A percentile compares a stretch with the other conserved stretches of the same genome.
phyloP scores from a whole-genome alignment of 2,797 vertebrate genomes.

The Pelochelys cantorii region DNA sequence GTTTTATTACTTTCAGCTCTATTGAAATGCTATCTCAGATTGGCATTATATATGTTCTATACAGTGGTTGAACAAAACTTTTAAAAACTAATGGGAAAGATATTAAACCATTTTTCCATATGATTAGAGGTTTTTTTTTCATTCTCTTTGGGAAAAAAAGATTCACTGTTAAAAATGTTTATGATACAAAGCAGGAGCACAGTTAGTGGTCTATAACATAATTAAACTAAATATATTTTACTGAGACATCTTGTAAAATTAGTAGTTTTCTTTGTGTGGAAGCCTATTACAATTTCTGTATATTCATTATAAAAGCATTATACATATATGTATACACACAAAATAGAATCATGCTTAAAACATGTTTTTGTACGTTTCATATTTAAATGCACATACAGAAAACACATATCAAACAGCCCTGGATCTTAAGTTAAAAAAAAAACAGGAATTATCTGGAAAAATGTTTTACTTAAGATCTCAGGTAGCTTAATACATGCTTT shows the following conservation, averaged over 20 bases:
- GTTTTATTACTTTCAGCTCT: slow-evolving; percentile 1
- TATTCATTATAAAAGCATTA: background rate
- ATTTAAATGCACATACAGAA: background rate
- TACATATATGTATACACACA: background rate
- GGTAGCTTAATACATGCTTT: background rate
- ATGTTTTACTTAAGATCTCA: background rate
- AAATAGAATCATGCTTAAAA: too few species aligned
- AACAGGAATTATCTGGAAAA: background rate
- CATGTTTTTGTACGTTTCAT: too few species aligned
- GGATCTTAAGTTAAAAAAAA: background rate
- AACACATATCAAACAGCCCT: background rate
- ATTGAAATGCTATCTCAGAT: slow-evolving; percentile 41
- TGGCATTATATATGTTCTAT: slow-evolving; percentile 23
- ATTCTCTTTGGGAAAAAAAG: slow-evolving; percentile 7
- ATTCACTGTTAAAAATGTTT: slow-evolving; percentile 37
- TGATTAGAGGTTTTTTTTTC: background rate
- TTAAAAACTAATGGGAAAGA: slow-evolving; percentile 39
- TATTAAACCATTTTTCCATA: slow-evolving; percentile 8
- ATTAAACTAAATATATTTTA: background rate
- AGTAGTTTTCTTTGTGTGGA: slow-evolving; percentile 12
- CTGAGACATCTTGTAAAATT: background rate
- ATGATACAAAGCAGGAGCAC: background rate
- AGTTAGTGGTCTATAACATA: background rate
- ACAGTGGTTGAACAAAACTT: slow-evolving; percentile 17
- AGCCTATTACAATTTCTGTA: background rate